phyloP scores from a whole-genome alignment of 2,888 invertebrate genomes.

The Aporophyla lueneburgensis region DNA sequence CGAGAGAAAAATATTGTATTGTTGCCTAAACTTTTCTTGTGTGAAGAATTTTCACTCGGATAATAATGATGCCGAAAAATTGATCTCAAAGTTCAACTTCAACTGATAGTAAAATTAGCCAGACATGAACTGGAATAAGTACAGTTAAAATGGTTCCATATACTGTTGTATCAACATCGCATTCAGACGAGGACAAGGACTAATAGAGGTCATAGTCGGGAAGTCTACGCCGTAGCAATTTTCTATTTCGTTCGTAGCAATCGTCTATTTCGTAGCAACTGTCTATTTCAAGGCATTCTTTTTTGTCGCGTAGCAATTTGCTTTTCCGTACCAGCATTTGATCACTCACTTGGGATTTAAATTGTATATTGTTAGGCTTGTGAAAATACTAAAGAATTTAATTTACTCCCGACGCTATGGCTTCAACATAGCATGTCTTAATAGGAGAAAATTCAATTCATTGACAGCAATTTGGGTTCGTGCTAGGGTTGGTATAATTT shows the following conservation, averaged over 20 bases:
- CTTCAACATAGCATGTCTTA: slow-evolving; percentile 3
- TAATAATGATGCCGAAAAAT: not conserved
- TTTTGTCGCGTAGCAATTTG: not conserved
- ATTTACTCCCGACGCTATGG: slow-evolving; percentile 18
- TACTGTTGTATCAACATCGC: not conserved
- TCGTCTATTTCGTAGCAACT: slow-evolving; percentile 3
- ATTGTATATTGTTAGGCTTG: slow-evolving; percentile 24
- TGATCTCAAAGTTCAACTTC: not conserved
- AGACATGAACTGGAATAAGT: not conserved
- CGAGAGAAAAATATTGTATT: not conserved
- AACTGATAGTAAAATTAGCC: not conserved
- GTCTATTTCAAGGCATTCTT: not conserved
- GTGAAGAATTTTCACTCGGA: not conserved
- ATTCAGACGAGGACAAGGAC: slow-evolving; percentile 29
- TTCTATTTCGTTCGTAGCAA: slow-evolving; percentile 4
- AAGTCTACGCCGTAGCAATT: slow-evolving; percentile 14
- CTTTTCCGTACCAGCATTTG: not conserved
- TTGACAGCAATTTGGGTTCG: slow-evolving; percentile 12
- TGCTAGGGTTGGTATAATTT: slow-evolving; percentile 9
- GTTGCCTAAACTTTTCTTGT: too few species aligned
- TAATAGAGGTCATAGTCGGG: slow-evolving; percentile 20
- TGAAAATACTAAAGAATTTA: slow-evolving; percentile 28
- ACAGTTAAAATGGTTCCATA: not conserved
- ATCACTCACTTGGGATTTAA: not conserved
- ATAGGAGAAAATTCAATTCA: slow-evolving; percentile 37